These are phyloP conservation scores for Chloroceryle amazona DNA, from an alignment of 2,797 vertebrate species.

Conservation along the genomic window DNA sequence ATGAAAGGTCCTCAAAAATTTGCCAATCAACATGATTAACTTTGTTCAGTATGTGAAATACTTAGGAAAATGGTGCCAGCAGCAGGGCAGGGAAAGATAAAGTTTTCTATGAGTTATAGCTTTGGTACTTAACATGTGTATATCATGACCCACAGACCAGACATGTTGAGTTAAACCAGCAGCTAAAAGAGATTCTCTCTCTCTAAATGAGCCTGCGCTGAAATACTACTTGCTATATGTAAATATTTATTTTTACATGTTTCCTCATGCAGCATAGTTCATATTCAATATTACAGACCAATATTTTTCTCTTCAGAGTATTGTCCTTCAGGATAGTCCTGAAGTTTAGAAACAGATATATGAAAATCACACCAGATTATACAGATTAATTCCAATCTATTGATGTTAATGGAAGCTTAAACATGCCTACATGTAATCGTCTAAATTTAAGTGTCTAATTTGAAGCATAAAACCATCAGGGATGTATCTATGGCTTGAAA, in stretches of 20 bases:
- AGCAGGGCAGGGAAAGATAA: not conserved
- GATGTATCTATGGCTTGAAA: not conserved
- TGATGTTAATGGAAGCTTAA: not conserved
- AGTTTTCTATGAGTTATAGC: conserved; percentile 8
- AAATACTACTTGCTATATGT: not conserved
- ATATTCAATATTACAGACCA: not conserved
- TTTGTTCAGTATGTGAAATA: not conserved
- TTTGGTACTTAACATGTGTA: not conserved
- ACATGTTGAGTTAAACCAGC: not conserved
- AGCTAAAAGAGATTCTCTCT: not conserved
- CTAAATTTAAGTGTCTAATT: not conserved
- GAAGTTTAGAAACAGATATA: not conserved
- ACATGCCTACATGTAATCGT: not conserved
- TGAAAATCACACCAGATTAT: not conserved
- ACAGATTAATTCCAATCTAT: not conserved
- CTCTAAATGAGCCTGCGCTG: not conserved
- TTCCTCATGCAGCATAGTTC: not conserved
- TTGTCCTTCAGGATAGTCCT: not conserved
- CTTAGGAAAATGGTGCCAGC: conserved; percentile 41
- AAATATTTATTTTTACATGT: not conserved
- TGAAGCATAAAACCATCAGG: not conserved
- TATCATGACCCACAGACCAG: not conserved
- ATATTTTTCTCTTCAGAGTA: not conserved
- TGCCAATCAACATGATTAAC: conserved; percentile 33
- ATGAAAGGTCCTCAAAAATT: conserved; percentile 18